A percentile compares a stretch with the other conserved stretches of the same genome.
These are phyloP conservation scores for Oasisia sp. DNA, from an alignment of 2,888 invertebrate genomes.

Conservation along the genomic window DNA sequence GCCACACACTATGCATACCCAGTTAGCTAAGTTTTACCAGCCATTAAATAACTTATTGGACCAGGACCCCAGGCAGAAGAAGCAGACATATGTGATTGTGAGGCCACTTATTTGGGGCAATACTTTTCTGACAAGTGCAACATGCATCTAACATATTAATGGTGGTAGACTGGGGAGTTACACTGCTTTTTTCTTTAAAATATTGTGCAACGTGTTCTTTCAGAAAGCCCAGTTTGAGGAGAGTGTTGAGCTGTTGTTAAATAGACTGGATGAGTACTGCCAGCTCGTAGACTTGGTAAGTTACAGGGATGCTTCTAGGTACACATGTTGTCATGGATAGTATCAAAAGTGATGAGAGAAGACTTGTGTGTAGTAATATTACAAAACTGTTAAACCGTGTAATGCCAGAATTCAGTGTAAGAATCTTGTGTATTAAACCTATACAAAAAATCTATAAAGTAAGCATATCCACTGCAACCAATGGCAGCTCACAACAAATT, in stretches of 20 bases:
- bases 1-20: too few relatives aligned
- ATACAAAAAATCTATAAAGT: too few relatives aligned
- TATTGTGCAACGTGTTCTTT: background rate
- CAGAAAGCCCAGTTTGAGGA: constrained; percentile 7
- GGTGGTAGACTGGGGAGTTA: background rate
- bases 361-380: background rate
- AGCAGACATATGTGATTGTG: too few relatives aligned
- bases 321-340: background rate
- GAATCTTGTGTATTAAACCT: too few relatives aligned
- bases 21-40: too few relatives aligned
- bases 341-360: background rate
- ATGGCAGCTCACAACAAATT: too few relatives aligned
- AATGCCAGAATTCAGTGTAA: too few relatives aligned
- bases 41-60: too few relatives aligned
- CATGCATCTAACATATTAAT: background rate
- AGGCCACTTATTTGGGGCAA: too few relatives aligned
- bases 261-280: background rate
- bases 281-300: background rate
- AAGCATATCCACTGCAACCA: too few relatives aligned
- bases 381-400: background rate
- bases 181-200: background rate
- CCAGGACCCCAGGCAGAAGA: too few relatives aligned
- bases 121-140: background rate
- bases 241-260: background rate
- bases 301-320: background rate